Percentiles rank a stretch among this genome's conserved stretches.
Conservation (phyloP, 30 jellyfish, hydroid and myxozoan genomes). For the Cassiopea andromeda region DNA sequence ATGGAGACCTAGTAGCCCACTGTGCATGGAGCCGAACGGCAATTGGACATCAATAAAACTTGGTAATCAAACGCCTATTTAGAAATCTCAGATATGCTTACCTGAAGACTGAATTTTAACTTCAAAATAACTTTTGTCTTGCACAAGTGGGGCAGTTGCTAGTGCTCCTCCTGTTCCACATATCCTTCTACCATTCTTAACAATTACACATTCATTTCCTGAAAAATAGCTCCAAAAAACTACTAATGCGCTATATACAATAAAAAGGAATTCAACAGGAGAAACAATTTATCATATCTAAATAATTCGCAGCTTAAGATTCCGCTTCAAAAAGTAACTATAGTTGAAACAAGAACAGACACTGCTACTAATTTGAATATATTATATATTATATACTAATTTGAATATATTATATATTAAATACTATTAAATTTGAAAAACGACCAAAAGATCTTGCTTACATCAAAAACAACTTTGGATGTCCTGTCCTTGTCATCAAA, state of each 20-base stretch:
- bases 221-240: not conserved
- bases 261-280: not conserved
- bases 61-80: not conserved
- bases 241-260: no score
- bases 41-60: not conserved
- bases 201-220: slow-evolving; percentile 94
- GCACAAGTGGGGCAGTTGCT: slow-evolving; percentile 81
- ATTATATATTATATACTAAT: not conserved
- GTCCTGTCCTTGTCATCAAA: no score
- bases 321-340: not conserved
- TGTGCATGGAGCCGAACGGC: no score
- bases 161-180: slow-evolving; percentile 94
- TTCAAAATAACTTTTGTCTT: slow-evolving; percentile 90
- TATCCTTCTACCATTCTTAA: slow-evolving; percentile 84
- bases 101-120: slow-evolving; percentile 84
- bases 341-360: not conserved
- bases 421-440: no score
- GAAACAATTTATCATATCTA: not conserved
- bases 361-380: no score
- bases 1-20: no score
- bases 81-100: not conserved
- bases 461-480: no score
- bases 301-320: not conserved
- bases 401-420: no score
- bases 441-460: no score